phyloP scores from a whole-genome alignment of 2,113 vertebrate genomes.

The Dermatemys mawii region DNA sequence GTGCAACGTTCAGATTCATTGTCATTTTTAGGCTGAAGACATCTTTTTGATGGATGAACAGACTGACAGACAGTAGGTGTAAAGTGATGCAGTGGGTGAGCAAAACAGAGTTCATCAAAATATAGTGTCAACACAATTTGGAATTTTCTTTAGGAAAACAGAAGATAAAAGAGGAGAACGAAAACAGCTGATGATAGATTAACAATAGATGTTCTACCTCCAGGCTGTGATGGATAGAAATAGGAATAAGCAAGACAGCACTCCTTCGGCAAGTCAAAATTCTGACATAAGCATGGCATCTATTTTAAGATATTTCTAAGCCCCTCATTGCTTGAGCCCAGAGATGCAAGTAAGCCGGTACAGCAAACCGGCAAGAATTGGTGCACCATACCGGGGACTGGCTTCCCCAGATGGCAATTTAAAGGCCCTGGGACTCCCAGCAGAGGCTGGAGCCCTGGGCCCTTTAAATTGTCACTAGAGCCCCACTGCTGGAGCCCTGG shows the following conservation, averaged over 20 bases:
- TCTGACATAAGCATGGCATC: fast-evolving
- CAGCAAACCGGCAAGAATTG: too few relatives aligned
- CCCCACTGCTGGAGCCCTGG: too few relatives aligned
- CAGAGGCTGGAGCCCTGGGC: too few relatives aligned
- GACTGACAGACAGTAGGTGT: not conserved
- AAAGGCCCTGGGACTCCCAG: too few relatives aligned
- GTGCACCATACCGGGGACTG: too few relatives aligned
- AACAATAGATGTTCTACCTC: not conserved
- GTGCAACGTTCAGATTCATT: not conserved
- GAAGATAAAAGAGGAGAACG: not conserved
- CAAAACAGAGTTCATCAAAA: not conserved
- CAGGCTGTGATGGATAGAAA: not conserved
- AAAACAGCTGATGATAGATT: not conserved
- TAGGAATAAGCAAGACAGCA: not conserved
- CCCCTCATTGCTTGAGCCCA: not conserved
- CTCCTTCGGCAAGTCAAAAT: not conserved
- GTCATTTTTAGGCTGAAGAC: not conserved
- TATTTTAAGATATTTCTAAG: not conserved
- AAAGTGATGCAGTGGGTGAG: not conserved
- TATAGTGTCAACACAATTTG: not conserved
- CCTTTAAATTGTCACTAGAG: too few relatives aligned
- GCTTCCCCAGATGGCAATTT: too few relatives aligned
- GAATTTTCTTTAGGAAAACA: not conserved
- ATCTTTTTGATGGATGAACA: not conserved
- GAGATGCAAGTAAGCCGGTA: too few relatives aligned